These are phyloP conservation scores for Ameiurus melas DNA, from an alignment of 2,113 vertebrate genomes.

Conservation along the genomic window DNA sequence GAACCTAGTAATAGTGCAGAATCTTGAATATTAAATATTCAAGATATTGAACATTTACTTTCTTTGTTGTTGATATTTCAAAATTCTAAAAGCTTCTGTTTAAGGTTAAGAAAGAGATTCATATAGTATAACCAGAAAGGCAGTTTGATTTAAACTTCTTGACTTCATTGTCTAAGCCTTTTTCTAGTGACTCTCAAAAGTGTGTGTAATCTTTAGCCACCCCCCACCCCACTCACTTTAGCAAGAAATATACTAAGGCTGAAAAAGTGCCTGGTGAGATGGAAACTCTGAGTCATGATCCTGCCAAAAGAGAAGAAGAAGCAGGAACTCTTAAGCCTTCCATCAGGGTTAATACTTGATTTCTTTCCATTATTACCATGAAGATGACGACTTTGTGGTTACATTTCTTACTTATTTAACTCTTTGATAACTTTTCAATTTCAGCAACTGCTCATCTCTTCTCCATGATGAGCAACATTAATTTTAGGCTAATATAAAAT, in stretches of 20 bases:
- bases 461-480: not conserved
- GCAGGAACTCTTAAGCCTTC: conserved; percentile 46
- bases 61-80: not conserved
- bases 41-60: not conserved
- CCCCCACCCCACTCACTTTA: conserved; percentile 39
- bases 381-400: not conserved
- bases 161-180: conserved; percentile 50
- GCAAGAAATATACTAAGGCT: conserved; percentile 54
- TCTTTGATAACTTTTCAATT: not conserved
- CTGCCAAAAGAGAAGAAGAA: conserved; percentile 56
- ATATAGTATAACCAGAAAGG: conserved; percentile 22
- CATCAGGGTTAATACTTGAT: not conserved
- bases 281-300: conserved; percentile 76
- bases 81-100: not conserved
- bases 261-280: conserved; percentile 62
- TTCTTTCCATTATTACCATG: conserved; percentile 10
- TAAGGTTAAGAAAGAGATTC: not conserved
- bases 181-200: conserved; percentile 53
- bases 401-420: conserved; percentile 6
- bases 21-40: not conserved
- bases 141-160: conserved; percentile 23
- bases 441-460: not conserved
- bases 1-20: too few species aligned
- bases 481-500: not conserved
- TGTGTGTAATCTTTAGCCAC: conserved; percentile 41